Evolutionary conservation across 1,140 invertebrate species (phyloP), one percentile per base, ranked within the genome.

Genomic region (Drosophila bocki): DNA sequence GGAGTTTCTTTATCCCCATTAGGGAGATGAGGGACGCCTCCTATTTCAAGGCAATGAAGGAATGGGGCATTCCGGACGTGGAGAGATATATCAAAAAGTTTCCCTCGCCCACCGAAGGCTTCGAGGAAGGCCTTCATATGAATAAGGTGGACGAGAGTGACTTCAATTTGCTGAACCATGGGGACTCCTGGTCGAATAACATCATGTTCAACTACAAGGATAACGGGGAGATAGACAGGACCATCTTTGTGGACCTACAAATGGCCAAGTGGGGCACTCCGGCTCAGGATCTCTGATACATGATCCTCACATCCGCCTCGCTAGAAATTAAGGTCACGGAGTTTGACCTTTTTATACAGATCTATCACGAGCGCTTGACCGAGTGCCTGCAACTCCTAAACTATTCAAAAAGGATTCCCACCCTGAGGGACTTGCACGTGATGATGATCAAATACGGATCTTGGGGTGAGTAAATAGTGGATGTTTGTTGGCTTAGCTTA

Each of bases 91-190:
- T 91, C 1, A 26, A 44, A 1, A 13, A 41, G 0, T 53, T 58
- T 2, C 19, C 19, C 19, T 11, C 62, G 15, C 12, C 7, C n/a
- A 7, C 48, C 7, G 39, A 72, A 7, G 29, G 50, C 4, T 80
- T 84, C 22, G 61, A 90, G 0, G 60, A 13, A 0, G 75, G 63
- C 0, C 0, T 88, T 5, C 11, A 6, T 0, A 0, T 85, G 5
- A 81, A 82, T 26, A 29, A 50, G 4, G 72, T 79, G 9, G 70
- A 94, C 12, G 77, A 93, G 1, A 93, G 93, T 6, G 93, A 94
- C 26, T 95, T 95, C 56, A 94, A 94, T 71, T 95, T 95, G 3
- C 84, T 96, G 8, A 95, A 94, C 78, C 95, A 96, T 57, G 95
- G 95, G 3, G 95, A 96, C 83, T 92, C 93, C 11, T 92, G 91